phyloP scores from a whole-genome alignment of 2,797 vertebrate genomes.

The Karalla daura region DNA sequence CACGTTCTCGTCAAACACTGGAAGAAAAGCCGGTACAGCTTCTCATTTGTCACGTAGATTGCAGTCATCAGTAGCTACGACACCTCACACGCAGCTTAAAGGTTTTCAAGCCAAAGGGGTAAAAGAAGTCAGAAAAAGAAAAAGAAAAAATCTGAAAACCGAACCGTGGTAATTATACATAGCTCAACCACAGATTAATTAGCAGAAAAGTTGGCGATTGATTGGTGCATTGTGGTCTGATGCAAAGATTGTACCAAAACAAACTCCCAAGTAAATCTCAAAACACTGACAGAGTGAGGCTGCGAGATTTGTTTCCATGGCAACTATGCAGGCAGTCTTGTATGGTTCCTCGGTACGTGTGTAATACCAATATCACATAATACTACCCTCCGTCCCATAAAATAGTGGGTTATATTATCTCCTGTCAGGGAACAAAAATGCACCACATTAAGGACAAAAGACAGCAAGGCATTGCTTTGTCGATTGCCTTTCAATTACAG shows the following conservation, averaged over 20 bases:
- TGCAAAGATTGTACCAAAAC: constrained; percentile 42
- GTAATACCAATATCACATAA: constrained; percentile 3
- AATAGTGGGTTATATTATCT: not conserved
- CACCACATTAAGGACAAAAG: not conserved
- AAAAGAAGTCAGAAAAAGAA: too few relatives aligned
- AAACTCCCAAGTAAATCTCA: constrained; percentile 52
- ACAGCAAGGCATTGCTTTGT: not conserved
- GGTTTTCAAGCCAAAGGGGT: too few relatives aligned
- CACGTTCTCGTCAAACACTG: constrained; percentile 9
- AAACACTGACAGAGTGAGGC: constrained; percentile 61
- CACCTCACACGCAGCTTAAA: constrained; percentile 34
- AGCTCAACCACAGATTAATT: not conserved
- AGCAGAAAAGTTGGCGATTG: not conserved
- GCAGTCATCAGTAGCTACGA: constrained; percentile 18
- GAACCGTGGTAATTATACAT: not conserved
- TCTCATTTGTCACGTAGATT: constrained; percentile 24
- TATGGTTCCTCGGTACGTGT: constrained; percentile 45
- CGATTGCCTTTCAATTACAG: not conserved
- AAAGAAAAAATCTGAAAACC: too few relatives aligned
- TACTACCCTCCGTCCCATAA: not conserved
- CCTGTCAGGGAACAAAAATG: not conserved
- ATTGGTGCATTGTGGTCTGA: not conserved
- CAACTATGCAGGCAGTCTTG: constrained; percentile 75
- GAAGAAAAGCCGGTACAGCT: constrained; percentile 14
- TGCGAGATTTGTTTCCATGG: constrained; percentile 81